Conservation (phyloP, 1,140 invertebrate genomes). For the Calosoma granatense region DNA sequence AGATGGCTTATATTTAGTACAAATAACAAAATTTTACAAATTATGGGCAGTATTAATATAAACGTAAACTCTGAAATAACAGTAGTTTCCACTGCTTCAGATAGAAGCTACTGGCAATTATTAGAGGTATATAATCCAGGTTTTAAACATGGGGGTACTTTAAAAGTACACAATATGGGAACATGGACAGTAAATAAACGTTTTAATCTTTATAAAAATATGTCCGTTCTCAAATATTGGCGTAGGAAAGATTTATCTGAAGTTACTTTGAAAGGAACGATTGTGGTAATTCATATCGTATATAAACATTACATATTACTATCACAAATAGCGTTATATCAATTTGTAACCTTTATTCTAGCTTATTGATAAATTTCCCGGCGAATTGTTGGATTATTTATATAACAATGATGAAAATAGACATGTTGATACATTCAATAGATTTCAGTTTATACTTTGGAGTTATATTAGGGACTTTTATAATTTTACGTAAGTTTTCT, state of each 20-base stretch:
- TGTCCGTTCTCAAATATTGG: slow-evolving; percentile 34
- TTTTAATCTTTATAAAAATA: slow-evolving; percentile 28
- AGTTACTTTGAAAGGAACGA: slow-evolving; percentile 36
- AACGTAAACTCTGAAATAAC: not conserved
- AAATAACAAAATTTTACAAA: not conserved
- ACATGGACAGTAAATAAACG: slow-evolving; percentile 27
- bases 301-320: no score
- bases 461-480: slow-evolving; percentile 47
- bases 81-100: not conserved
- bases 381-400: slow-evolving; percentile 45
- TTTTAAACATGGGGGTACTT: slow-evolving; percentile 35
- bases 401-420: slow-evolving; percentile 33
- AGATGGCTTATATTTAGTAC: not conserved
- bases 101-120: not conserved
- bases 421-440: slow-evolving; percentile 49
- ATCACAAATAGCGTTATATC: no score
- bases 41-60: not conserved
- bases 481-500: slow-evolving; percentile 50
- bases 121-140: slow-evolving; percentile 30
- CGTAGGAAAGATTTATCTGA: slow-evolving; percentile 37
- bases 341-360: slow-evolving; percentile 21
- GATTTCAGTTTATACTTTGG: slow-evolving; percentile 47
- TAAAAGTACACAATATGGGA: slow-evolving; percentile 39
- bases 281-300: slow-evolving; percentile 33
- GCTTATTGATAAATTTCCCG: slow-evolving; percentile 38